A percentile compares a stretch with the other conserved stretches of the same genome.
These are phyloP conservation scores for Etheostoma nigrum DNA, from an alignment of 2,797 vertebrate species.

Conservation along the genomic window DNA sequence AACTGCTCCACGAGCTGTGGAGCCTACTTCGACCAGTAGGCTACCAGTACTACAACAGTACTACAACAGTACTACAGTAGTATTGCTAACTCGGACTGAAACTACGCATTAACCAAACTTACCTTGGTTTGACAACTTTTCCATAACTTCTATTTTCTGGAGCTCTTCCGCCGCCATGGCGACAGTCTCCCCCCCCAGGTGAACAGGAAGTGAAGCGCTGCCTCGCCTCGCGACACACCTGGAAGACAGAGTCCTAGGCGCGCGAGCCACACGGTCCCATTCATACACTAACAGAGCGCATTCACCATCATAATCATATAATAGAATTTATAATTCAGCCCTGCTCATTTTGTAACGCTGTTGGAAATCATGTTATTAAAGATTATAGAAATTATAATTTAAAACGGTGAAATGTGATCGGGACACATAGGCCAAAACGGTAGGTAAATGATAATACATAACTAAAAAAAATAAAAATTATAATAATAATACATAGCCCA, in stretches of 20 bases:
- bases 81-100: too few species aligned
- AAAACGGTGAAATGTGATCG: too few species aligned
- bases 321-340: neutral
- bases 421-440: too few species aligned
- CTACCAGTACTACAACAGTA: too few species aligned
- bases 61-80: too few species aligned
- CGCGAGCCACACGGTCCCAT: neutral
- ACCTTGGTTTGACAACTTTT: constrained; percentile 72
- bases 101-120: neutral
- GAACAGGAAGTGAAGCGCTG: constrained; percentile 73
- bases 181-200: too few species aligned
- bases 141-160: constrained; percentile 40
- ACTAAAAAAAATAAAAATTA: too few species aligned
- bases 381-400: neutral
- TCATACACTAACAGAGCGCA: too few species aligned
- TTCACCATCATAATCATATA: too few species aligned
- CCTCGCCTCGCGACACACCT: constrained; percentile 35
- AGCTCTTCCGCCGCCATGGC: constrained; percentile 71
- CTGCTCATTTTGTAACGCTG: neutral
- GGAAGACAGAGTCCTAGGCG: neutral
- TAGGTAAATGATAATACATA: neutral
- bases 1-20: neutral
- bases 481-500: too few species aligned
- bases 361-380: neutral
- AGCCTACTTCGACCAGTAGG: too few species aligned